phyloP scores from a whole-genome alignment of 1,140 invertebrate genomes.

The Hydropsyche tenuis region DNA sequence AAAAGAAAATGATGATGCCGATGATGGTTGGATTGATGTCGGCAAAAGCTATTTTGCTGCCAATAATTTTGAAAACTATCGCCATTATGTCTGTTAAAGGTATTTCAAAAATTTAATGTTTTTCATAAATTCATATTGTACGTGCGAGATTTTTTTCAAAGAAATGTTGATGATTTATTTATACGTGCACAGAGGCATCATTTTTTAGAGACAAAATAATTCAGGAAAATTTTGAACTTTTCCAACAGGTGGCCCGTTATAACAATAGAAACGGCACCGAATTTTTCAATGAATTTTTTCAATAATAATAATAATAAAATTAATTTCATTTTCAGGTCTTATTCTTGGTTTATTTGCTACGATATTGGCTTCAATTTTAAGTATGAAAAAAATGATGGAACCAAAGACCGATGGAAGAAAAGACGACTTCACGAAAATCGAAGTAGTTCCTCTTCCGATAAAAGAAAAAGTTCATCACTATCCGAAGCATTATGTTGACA shows the following conservation, averaged over 20 bases:
- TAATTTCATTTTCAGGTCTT: constrained; percentile 53
- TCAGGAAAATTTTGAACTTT: too few relatives aligned
- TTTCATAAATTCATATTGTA: too few relatives aligned
- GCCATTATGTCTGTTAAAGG: constrained; percentile 66
- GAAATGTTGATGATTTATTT: too few relatives aligned
- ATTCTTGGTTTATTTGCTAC: constrained; percentile 58
- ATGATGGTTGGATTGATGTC: constrained; percentile 67
- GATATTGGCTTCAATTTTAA: constrained; percentile 55
- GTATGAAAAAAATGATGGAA: constrained; percentile 54
- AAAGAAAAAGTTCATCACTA: constrained; percentile 55
- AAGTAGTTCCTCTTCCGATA: constrained; percentile 56
- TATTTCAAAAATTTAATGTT: constrained; percentile 40
- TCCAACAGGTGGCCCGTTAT: too few relatives aligned
- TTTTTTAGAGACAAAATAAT: too few relatives aligned
- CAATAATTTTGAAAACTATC: constrained; percentile 68
- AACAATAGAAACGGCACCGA: neutral
- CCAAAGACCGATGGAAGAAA: constrained; percentile 52
- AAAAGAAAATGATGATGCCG: constrained; percentile 63
- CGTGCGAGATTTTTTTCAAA: too few relatives aligned
- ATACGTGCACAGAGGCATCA: too few relatives aligned
- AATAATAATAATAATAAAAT: neutral
- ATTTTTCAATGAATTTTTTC: neutral
- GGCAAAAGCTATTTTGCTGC: constrained; percentile 68
- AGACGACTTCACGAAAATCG: constrained; percentile 56
- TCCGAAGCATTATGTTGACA: constrained; percentile 17